Evolutionary conservation across 2,888 invertebrate species (phyloP), one percentile per base, ranked within the genome.

Genomic region (Nemapogon koenigi): DNA sequence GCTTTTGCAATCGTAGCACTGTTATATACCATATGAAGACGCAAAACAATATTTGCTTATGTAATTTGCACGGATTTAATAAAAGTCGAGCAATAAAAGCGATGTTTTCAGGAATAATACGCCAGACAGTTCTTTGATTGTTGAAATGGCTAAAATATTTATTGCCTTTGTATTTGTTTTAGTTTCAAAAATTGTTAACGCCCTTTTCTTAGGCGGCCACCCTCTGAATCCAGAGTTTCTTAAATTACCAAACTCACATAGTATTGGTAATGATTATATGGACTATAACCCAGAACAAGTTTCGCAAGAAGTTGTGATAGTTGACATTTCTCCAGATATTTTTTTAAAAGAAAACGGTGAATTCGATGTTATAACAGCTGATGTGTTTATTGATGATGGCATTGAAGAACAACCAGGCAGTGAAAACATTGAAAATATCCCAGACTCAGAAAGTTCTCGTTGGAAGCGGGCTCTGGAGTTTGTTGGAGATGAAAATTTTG

Each of bases 261-360:
- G 55, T 59, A 40, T 43, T 66, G 64, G 64, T 4, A 69, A 68
- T 38, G 64, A 69, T 40, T 69, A 68, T 37, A 53, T 68, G 43
- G 70, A 73, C 42, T 70, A 59, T 38, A 58, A 57, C 40, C 62
- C 62, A 0, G 59, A 58, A 2, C 46, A 53, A 32, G 35, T 27
- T 17, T 16, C 39, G 2, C 38, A 44, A 26, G 41, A 48, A 35
- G 41, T 48, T 18, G 46, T 48, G 4, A 26, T 45, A 6, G 37
- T 48, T 8, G 46, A 48, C 16, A 37, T 52, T 6, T 46, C 49
- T 8, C 27, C 25, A 4, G 33, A 27, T 7, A 39, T 14, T 11
- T 11, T 33, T 33, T 33, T 19, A n/a, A 19, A 33, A 11, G 11
- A 33, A 16, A 33, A 19, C 4, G 14, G 13, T 19, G 33, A 19